phyloP scores from a whole-genome alignment of 64 coral and sea anemone species.

The Acropora tenuis region DNA sequence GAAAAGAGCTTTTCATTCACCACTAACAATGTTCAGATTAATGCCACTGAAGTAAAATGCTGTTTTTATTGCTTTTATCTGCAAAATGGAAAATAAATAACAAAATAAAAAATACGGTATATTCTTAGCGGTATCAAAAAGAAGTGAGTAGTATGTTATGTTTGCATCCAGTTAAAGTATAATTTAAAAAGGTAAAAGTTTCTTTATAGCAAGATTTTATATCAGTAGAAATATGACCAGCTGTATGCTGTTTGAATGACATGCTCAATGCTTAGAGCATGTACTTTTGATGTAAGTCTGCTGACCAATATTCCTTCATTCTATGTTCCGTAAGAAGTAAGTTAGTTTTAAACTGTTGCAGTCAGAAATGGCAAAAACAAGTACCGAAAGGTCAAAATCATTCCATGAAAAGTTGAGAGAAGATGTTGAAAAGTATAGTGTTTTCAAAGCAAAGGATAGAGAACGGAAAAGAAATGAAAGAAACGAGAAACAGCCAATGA shows the following conservation, averaged over 20 bases:
- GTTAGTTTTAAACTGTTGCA: too few relatives aligned
- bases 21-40: slow-evolving; percentile 1
- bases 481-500: too few relatives aligned
- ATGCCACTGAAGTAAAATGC: slow-evolving; percentile 27
- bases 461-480: too few relatives aligned
- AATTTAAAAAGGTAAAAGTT: background rate
- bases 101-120: slow-evolving; percentile 10
- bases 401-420: too few relatives aligned
- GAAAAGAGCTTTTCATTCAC: slow-evolving; percentile 8
- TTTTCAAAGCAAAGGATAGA: too few relatives aligned
- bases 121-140: background rate
- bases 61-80: too few relatives aligned
- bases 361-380: too few relatives aligned
- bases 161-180: slow-evolving; percentile 14
- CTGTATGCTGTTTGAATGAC: slow-evolving; percentile 30
- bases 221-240: slow-evolving; percentile 27
- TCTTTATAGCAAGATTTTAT: background rate
- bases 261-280: slow-evolving; percentile 34
- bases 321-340: too few relatives aligned
- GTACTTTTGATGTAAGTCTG: slow-evolving; percentile 31
- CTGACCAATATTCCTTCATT: slow-evolving; percentile 38
- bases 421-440: too few relatives aligned
- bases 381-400: too few relatives aligned
- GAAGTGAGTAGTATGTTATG: background rate
- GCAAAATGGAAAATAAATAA: background rate